Evolutionary conservation across 2,113 vertebrate genomes (phyloP).

Genomic region (Hemiprocne comata): DNA sequence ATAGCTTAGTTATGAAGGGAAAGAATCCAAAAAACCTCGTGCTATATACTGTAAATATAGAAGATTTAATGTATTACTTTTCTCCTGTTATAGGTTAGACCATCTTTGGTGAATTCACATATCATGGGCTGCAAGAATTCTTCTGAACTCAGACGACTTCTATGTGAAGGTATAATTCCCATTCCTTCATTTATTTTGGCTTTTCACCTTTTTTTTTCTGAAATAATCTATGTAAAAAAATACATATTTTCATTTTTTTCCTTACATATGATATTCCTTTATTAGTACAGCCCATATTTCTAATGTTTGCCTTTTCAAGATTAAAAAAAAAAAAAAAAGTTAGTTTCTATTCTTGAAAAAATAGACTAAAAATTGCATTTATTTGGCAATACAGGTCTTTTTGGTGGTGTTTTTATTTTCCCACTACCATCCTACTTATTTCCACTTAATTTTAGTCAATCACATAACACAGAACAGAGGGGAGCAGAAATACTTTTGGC

Average conservation of each 20-base stretch:
- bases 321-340: too few species aligned
- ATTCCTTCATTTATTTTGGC: rapidly evolving
- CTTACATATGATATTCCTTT: not conserved
- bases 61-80: not conserved
- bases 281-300: not conserved
- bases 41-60: rapidly evolving
- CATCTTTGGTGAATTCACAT: not conserved
- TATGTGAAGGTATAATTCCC: not conserved
- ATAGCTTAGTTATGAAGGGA: not conserved
- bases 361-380: not conserved
- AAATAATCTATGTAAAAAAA: not conserved
- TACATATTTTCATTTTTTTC: not conserved
- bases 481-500: conserved; percentile 61
- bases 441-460: conserved; percentile 8
- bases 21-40: not conserved
- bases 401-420: not conserved
- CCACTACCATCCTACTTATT: not conserved
- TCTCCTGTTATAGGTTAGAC: not conserved
- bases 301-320: not conserved
- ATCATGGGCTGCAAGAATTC: not conserved
- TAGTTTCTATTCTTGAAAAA: not conserved
- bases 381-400: not conserved
- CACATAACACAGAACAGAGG: conserved; percentile 23
- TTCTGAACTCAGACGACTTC: not conserved
- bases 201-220: not conserved